Percentiles rank a stretch among this genome's conserved stretches.
phyloP scores from a whole-genome alignment of 2,797 vertebrate genomes.

The Epinephelus malabaricus region DNA sequence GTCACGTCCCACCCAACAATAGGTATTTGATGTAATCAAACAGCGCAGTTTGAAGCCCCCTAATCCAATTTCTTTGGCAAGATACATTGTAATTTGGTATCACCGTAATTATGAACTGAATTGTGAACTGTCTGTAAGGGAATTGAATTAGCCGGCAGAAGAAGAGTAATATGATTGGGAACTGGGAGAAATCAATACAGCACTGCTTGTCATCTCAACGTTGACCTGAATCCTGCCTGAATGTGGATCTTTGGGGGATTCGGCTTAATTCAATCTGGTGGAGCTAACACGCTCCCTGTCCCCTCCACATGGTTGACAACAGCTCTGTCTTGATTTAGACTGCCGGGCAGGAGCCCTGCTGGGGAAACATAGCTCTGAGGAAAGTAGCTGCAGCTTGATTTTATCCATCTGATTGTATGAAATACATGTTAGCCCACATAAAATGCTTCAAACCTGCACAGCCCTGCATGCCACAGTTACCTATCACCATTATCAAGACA shows the following conservation, averaged over 20 bases:
- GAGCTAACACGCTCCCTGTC: constrained; percentile 78
- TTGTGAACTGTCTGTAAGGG: constrained; percentile 80
- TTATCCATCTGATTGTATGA: constrained; percentile 48
- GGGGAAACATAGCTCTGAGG: constrained; percentile 41
- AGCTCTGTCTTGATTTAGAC: constrained; percentile 83
- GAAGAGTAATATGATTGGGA: constrained; percentile 84
- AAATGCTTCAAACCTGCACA: constrained; percentile 17
- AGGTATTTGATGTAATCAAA: constrained; percentile 82
- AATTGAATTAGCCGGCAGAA: constrained; percentile 82
- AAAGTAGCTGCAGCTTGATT: constrained; percentile 61
- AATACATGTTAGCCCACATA: constrained; percentile 14
- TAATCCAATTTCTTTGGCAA: constrained; percentile 81
- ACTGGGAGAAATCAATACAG: constrained; percentile 82
- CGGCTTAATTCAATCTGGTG: constrained; percentile 79
- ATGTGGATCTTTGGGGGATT: constrained; percentile 82
- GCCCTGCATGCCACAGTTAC: background rate
- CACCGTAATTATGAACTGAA: constrained; percentile 82
- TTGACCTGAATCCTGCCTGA: constrained; percentile 82
- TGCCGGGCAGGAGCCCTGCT: constrained; percentile 63
- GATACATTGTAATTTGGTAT: constrained; percentile 83
- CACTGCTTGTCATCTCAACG: constrained; percentile 74
- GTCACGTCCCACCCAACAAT: constrained; percentile 74
- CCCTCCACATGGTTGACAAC: constrained; percentile 78
- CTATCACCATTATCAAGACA: constrained; percentile 10
- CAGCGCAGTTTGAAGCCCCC: constrained; percentile 75